Conservation (phyloP, 1,140 invertebrate species). For the Leptinotarsa defecta region DNA sequence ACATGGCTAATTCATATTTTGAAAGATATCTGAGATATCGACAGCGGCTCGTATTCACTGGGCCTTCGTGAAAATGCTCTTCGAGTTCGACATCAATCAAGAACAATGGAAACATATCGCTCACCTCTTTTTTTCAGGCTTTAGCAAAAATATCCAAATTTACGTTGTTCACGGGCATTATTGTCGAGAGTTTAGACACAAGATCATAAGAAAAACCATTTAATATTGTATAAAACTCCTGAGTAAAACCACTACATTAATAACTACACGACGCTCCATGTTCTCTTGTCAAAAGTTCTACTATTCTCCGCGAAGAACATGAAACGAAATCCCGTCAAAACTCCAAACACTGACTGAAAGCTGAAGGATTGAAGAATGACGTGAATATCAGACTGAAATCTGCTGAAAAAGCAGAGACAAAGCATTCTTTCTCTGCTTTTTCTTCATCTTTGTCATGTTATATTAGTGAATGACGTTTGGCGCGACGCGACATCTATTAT, state of each 20-base stretch:
- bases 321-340: constrained; percentile 1
- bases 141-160: constrained; percentile 7
- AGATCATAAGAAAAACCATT: constrained; percentile 9
- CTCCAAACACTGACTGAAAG: neutral
- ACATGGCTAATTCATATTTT: neutral
- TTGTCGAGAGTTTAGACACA: constrained; percentile 1
- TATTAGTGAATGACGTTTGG: too few relatives aligned
- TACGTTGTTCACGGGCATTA: constrained; percentile 2
- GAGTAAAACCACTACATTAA: neutral
- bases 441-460: neutral
- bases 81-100: neutral
- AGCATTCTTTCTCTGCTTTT: neutral
- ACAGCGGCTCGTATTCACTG: neutral
- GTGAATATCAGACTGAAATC: constrained; percentile 5
- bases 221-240: neutral
- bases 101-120: neutral
- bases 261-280: constrained; percentile 2
- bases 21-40: neutral
- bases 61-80: too few relatives aligned
- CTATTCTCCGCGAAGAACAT: neutral
- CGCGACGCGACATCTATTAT: too few relatives aligned
- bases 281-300: constrained; percentile 2
- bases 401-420: constrained; percentile 1
- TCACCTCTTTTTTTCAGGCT: constrained; percentile 1
- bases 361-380: neutral